Evolutionary conservation across 2,888 invertebrate genomes (phyloP).

Genomic region (Hypena proboscidalis): DNA sequence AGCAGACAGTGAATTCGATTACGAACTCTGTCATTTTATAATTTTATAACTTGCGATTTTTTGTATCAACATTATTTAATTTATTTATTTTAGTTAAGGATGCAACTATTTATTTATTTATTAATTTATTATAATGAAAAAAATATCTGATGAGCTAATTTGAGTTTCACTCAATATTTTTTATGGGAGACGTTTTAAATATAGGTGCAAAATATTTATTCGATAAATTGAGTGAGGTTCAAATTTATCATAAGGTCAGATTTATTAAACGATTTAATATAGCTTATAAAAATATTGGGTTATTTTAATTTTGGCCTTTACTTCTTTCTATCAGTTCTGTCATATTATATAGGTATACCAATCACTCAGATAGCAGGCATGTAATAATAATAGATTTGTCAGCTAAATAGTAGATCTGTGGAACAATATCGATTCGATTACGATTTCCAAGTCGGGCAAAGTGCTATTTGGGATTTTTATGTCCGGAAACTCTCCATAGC

Average conservation of each 20-base stretch:
- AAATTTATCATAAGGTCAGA: constrained; percentile 49
- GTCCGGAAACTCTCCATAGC: too few species aligned
- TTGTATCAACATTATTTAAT: constrained; percentile 49
- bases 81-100: constrained; percentile 65
- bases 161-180: constrained; percentile 64
- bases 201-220: constrained; percentile 78
- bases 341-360: not conserved
- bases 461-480: too few species aligned
- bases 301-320: constrained; percentile 12
- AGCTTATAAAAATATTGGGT: constrained; percentile 32
- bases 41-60: constrained; percentile 62
- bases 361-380: too few species aligned
- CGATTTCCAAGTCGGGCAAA: too few species aligned
- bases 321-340: too few species aligned
- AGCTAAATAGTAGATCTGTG: too few species aligned
- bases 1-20: constrained; percentile 47
- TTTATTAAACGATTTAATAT: constrained; percentile 47
- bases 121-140: constrained; percentile 45
- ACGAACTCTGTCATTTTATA: constrained; percentile 56
- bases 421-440: too few species aligned
- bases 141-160: constrained; percentile 51
- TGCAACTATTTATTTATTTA: constrained; percentile 70
- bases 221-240: constrained; percentile 73
- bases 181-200: constrained; percentile 77
- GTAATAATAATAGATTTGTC: too few species aligned